Conservation (phyloP, 2,797 vertebrate species). For the Melanotaenia pygmaea region DNA sequence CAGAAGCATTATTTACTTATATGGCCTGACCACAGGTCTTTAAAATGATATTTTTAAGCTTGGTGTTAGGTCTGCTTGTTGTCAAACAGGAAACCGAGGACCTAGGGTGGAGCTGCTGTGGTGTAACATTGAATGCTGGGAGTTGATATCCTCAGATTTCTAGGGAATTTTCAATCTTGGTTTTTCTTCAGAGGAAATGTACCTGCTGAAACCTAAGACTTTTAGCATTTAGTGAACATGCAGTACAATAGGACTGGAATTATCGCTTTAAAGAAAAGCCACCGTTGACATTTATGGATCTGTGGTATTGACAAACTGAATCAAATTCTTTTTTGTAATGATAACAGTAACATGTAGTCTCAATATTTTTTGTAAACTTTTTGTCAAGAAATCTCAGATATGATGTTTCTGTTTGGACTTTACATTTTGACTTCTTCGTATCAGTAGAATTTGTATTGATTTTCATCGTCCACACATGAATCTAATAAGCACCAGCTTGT, state of each 20-base stretch:
- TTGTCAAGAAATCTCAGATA: neutral
- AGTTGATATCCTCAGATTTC: slow-evolving; percentile 36
- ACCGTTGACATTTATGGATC: neutral
- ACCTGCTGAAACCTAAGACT: neutral
- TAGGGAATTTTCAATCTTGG: slow-evolving; percentile 5
- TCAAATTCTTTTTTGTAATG: neutral
- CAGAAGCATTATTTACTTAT: slow-evolving; percentile 25
- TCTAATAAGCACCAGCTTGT: neutral
- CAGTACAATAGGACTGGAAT: neutral
- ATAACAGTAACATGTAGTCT: neutral
- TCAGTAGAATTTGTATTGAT: neutral
- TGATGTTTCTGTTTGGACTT: neutral
- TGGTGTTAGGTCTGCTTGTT: slow-evolving; percentile 34
- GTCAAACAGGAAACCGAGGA: slow-evolving; percentile 27
- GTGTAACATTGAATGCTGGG: slow-evolving; percentile 28
- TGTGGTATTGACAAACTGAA: neutral
- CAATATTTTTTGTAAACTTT: neutral
- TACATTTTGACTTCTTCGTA: neutral
- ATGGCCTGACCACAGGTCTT: slow-evolving; percentile 27
- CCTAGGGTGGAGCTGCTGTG: slow-evolving; percentile 45
- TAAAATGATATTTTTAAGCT: slow-evolving; percentile 27
- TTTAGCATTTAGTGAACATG: neutral
- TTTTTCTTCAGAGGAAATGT: neutral
- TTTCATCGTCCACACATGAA: neutral
- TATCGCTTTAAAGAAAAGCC: neutral